Percentiles rank a stretch among this genome's conserved stretches.
Evolutionary conservation across 2,113 vertebrate species (phyloP).

Genomic region (Lophotis ruficrista): DNA sequence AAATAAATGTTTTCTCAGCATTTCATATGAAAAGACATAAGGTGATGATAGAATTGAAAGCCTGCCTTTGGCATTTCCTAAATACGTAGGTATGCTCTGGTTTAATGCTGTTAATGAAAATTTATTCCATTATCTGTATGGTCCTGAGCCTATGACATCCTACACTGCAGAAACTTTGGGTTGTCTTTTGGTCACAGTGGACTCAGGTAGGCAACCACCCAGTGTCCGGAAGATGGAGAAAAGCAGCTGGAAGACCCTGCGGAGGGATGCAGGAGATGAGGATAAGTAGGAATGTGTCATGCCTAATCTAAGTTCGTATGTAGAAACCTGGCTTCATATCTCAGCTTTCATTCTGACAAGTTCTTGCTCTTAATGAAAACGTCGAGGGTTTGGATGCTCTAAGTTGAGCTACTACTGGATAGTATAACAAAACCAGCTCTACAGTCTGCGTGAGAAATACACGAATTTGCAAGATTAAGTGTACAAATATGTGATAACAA

Average conservation of each 20-base stretch:
- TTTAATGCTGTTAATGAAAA: not conserved
- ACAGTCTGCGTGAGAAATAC: not conserved
- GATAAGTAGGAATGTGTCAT: not conserved
- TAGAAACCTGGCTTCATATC: not conserved
- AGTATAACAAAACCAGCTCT: not conserved
- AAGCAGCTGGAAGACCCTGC: not conserved
- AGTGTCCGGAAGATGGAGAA: not conserved
- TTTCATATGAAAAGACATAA: not conserved
- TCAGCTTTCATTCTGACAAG: fast-evolving
- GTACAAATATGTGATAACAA: not conserved
- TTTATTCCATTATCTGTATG: not conserved
- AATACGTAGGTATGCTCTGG: fast-evolving
- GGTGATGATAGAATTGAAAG: not conserved
- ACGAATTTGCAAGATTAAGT: fast-evolving
- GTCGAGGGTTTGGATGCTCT: not conserved
- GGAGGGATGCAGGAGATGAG: not conserved
- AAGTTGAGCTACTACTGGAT: not conserved
- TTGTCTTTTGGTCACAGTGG: not conserved
- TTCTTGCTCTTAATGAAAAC: not conserved
- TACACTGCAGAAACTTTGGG: fast-evolving
- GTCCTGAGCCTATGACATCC: not conserved
- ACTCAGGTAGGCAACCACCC: not conserved
- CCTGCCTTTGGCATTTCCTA: not conserved
- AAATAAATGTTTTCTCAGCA: not conserved
- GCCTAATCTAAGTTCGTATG: fast-evolving